These are phyloP conservation scores for Pelvicachromis taeniatus DNA, from an alignment of 2,113 vertebrate genomes.

Conservation along the genomic window DNA sequence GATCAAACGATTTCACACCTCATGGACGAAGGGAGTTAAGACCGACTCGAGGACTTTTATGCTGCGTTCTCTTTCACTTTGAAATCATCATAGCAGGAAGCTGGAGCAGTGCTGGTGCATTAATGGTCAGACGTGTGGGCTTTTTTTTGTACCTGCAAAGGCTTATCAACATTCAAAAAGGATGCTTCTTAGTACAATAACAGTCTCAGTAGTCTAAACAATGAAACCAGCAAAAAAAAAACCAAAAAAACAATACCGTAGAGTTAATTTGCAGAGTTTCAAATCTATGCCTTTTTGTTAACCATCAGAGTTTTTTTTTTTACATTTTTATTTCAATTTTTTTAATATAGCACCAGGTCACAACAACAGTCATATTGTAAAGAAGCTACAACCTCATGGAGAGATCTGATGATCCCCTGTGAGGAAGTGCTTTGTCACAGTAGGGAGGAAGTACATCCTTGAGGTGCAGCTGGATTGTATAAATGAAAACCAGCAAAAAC, in stretches of 20 bases:
- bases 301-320: background rate
- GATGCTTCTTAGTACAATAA: background rate
- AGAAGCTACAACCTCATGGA: background rate
- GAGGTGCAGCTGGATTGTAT: background rate
- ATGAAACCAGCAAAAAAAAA: background rate
- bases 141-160: background rate
- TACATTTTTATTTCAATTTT: background rate
- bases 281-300: background rate
- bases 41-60: slow-evolving; percentile 14
- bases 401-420: background rate
- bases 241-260: background rate
- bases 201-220: background rate
- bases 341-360: background rate
- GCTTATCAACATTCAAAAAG: background rate
- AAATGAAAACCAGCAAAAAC: background rate
- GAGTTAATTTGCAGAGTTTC: background rate
- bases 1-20: slow-evolving; percentile 61
- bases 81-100: slow-evolving; percentile 3
- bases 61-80: background rate
- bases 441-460: background rate
- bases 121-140: background rate
- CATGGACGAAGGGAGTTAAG: slow-evolving; percentile 4
- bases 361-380: background rate
- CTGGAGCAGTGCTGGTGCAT: background rate
- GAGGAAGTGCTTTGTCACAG: background rate